phyloP scores from a whole-genome alignment of 2,113 vertebrate genomes.

The Megaceryle torquata region DNA sequence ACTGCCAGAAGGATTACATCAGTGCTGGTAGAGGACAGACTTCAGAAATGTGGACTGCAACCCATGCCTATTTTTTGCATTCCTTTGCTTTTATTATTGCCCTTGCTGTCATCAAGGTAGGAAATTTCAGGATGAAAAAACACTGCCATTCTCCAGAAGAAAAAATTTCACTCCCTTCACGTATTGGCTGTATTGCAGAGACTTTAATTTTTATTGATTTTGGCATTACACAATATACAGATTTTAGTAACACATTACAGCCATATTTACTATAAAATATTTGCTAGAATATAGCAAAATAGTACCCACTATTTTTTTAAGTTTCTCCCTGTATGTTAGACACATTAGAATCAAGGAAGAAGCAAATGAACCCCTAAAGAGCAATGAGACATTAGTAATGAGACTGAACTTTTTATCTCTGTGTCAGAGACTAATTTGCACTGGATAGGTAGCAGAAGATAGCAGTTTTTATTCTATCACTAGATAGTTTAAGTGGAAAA shows the following conservation, averaged over 20 bases:
- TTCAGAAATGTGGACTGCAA: neutral
- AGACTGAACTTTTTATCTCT: neutral
- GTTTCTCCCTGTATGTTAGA: neutral
- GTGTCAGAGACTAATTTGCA: neutral
- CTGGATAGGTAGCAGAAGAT: rapidly evolving
- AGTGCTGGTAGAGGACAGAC: neutral
- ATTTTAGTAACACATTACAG: neutral
- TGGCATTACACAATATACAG: neutral
- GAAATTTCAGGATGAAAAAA: neutral
- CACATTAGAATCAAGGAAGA: neutral
- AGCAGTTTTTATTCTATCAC: neutral
- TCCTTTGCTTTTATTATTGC: neutral
- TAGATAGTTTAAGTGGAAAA: neutral
- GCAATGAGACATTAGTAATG: neutral
- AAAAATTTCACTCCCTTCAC: neutral
- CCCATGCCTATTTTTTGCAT: neutral
- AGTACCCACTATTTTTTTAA: neutral
- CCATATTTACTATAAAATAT: neutral
- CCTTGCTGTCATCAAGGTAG: neutral
- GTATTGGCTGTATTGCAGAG: neutral
- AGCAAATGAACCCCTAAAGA: neutral
- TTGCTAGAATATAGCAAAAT: neutral
- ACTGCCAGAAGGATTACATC: conserved; percentile 13
- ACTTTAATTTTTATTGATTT: neutral
- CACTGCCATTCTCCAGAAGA: neutral